Evolutionary conservation across 1,140 invertebrate genomes (phyloP).

Genomic region (Neodiprion virginianus): DNA sequence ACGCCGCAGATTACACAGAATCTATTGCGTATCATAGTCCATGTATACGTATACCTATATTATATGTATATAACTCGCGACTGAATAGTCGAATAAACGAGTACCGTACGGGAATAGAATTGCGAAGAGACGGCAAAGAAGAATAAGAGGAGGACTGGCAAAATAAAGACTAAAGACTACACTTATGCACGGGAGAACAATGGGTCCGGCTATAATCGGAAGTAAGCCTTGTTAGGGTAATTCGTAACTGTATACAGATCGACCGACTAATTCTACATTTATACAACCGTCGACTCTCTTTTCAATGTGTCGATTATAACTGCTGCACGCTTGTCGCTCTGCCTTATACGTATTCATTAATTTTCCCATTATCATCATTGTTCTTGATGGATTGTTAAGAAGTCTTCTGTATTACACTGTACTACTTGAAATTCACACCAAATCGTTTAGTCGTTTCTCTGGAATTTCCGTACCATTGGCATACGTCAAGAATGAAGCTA

Average conservation of each 20-base stretch:
- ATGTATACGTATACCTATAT: no score
- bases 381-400: no score
- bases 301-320: no score
- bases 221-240: constrained; percentile 58
- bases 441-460: no score
- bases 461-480: no score
- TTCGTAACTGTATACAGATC: constrained; percentile 53
- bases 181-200: constrained; percentile 36
- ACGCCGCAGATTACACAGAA: constrained; percentile 39
- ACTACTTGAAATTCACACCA: no score
- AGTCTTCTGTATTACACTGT: no score
- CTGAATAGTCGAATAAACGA: constrained; percentile 46
- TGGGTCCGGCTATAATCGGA: constrained; percentile 50
- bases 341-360: no score
- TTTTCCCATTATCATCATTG: no score
- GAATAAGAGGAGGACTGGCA: background rate
- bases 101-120: constrained; percentile 28
- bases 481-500: no score
- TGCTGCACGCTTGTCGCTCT: no score
- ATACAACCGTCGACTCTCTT: constrained; percentile 30
- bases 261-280: constrained; percentile 51
- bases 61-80: constrained; percentile 17
- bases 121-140: constrained; percentile 22
- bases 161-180: constrained; percentile 30
- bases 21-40: constrained; percentile 40